Evolutionary conservation across 2,113 vertebrate species (phyloP).

Genomic region (Chaetorhynchus papuensis): DNA sequence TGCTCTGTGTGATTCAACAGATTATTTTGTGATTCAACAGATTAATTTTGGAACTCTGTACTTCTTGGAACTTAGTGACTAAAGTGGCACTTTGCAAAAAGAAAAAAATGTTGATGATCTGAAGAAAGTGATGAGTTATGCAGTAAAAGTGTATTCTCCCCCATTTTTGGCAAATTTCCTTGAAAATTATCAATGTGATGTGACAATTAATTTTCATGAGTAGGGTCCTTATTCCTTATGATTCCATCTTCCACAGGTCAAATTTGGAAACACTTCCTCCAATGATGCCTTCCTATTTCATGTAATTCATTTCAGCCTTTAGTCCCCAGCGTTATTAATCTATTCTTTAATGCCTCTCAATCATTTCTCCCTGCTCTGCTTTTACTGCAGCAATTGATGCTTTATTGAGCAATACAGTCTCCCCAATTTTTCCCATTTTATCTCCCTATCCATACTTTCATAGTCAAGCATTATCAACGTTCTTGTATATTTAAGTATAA

Average conservation of each 20-base stretch:
- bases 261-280: slow-evolving; percentile 53
- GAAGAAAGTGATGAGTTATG: slow-evolving; percentile 26
- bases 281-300: slow-evolving; percentile 57
- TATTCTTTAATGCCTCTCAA: slow-evolving; percentile 64
- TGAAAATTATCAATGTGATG: slow-evolving; percentile 48
- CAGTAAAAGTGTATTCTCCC: slow-evolving; percentile 17
- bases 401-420: slow-evolving; percentile 13
- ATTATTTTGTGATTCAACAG: background rate
- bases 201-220: slow-evolving; percentile 60
- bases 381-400: background rate
- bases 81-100: background rate
- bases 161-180: slow-evolving; percentile 51
- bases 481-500: background rate
- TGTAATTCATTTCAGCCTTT: slow-evolving; percentile 60
- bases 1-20: background rate
- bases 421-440: slow-evolving; percentile 9
- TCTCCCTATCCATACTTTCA: background rate
- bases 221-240: slow-evolving; percentile 40
- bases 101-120: slow-evolving; percentile 26
- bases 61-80: background rate
- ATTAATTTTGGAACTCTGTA: background rate
- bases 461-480: background rate
- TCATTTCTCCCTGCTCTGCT: slow-evolving; percentile 39
- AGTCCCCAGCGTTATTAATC: slow-evolving; percentile 60
- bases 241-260: slow-evolving; percentile 57